Evolutionary conservation across 2,888 invertebrate species (phyloP).

Genomic region (Phalera bucephala): DNA sequence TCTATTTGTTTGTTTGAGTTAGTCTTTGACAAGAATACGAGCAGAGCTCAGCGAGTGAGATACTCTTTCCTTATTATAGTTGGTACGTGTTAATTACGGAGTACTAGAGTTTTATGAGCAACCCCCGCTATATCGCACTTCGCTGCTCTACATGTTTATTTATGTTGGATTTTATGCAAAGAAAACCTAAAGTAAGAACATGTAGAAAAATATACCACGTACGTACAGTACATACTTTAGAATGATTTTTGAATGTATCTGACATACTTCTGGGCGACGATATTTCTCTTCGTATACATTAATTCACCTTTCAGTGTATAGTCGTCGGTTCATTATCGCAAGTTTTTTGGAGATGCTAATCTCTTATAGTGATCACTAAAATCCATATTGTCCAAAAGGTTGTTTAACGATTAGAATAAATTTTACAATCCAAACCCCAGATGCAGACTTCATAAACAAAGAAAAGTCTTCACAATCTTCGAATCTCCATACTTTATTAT

Average conservation of each 20-base stretch:
- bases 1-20: conserved; percentile 15
- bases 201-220: no score
- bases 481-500: no score
- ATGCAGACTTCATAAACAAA: conserved; percentile 16
- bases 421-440: background rate
- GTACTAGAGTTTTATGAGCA: conserved; percentile 48
- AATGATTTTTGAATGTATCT: no score
- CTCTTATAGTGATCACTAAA: no score
- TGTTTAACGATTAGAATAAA: no score
- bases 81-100: conserved; percentile 55
- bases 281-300: no score
- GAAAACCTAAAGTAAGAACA: conserved; percentile 1
- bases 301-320: no score
- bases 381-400: no score
- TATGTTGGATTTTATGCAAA: conserved; percentile 19
- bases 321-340: no score
- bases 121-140: conserved; percentile 24
- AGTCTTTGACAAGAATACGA: conserved; percentile 33
- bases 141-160: conserved; percentile 16
- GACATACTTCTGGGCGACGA: no score
- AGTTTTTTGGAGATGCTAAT: no score
- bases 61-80: conserved; percentile 51
- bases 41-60: conserved; percentile 43
- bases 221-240: no score
- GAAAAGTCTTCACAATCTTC: conserved; percentile 17